These are phyloP conservation scores for Malthinus flaveolus DNA, from an alignment of 2,888 invertebrate genomes.

Conservation along the genomic window DNA sequence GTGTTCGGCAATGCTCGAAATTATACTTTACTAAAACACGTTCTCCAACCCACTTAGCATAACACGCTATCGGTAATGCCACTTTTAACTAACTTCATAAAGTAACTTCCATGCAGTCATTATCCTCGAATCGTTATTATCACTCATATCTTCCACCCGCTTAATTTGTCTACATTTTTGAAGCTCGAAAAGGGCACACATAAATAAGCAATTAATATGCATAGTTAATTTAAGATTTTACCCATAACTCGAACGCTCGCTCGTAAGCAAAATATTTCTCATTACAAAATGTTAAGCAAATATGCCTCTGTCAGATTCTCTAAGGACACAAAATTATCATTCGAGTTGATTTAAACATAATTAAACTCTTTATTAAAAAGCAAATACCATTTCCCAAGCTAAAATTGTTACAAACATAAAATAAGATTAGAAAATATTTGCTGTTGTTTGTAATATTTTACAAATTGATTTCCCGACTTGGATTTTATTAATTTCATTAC, in stretches of 20 bases:
- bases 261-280: not conserved
- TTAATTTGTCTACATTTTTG: not conserved
- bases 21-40: conserved; percentile 29
- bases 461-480: too few relatives aligned
- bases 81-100: conserved; percentile 35
- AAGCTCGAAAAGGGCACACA: too few relatives aligned
- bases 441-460: too few relatives aligned
- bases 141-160: conserved; percentile 18
- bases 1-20: conserved; percentile 28
- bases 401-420: too few relatives aligned
- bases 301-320: not conserved
- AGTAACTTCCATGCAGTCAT: conserved; percentile 26
- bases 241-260: not conserved
- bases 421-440: too few relatives aligned
- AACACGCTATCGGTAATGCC: conserved; percentile 28
- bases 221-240: not conserved
- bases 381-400: too few relatives aligned
- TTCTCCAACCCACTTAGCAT: conserved; percentile 24
- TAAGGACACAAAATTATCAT: too few relatives aligned
- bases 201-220: not conserved
- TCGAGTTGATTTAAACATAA: too few relatives aligned
- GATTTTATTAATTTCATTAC: too few relatives aligned
- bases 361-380: too few relatives aligned
- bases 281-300: not conserved
- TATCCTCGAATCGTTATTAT: conserved; percentile 20